Conservation (phyloP, 2,113 vertebrate species). For the Hippopotamus amphibius region DNA sequence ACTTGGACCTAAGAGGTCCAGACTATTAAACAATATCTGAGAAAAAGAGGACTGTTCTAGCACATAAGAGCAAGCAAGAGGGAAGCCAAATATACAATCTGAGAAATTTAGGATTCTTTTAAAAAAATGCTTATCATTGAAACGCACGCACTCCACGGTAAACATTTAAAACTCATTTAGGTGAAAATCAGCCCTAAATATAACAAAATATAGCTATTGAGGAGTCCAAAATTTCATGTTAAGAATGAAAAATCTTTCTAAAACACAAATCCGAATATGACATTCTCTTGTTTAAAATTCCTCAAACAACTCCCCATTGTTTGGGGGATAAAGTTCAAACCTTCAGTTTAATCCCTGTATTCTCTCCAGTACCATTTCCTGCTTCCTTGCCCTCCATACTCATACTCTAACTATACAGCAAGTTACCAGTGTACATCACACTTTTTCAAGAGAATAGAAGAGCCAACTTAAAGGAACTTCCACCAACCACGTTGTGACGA, state of each 20-base stretch:
- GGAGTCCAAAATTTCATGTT: constrained; percentile 30
- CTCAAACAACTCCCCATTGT: neutral
- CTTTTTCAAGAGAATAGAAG: neutral
- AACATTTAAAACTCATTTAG: constrained; percentile 35
- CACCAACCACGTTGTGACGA: neutral
- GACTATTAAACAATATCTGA: neutral
- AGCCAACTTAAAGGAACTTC: neutral
- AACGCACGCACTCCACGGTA: neutral
- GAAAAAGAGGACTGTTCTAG: neutral
- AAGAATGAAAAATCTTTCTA: constrained; percentile 9
- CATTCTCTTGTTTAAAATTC: constrained; percentile 34
- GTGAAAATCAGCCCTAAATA: neutral
- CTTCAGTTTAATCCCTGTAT: neutral
- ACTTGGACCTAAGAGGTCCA: neutral
- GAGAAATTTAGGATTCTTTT: constrained; percentile 5
- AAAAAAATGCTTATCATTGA: neutral
- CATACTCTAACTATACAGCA: neutral
- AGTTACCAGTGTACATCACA: neutral
- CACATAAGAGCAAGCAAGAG: neutral
- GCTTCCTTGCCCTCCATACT: neutral
- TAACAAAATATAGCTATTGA: constrained; percentile 21
- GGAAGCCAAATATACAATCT: neutral
- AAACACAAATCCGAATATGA: neutral
- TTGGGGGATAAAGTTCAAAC: constrained; percentile 7
- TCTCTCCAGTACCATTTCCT: neutral